phyloP scores from a whole-genome alignment of 2,113 vertebrate species.

The Odocoileus hemionus region DNA sequence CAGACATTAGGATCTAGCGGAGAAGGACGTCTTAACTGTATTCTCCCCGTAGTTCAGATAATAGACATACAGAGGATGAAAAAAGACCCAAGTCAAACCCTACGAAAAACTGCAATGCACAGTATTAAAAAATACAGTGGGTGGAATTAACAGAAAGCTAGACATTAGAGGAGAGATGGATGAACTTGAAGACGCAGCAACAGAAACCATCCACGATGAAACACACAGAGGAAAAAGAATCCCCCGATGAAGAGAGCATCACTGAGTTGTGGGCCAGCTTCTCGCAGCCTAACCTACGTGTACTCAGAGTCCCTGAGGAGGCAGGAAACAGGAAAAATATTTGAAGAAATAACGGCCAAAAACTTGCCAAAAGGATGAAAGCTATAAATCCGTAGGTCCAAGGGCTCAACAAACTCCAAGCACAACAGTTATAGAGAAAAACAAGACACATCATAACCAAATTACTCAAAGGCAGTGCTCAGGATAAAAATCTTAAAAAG shows the following conservation, averaged over 20 bases:
- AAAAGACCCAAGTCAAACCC: neutral
- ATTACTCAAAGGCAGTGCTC: neutral
- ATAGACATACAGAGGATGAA: neutral
- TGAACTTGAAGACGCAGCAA: neutral
- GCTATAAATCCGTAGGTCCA: neutral
- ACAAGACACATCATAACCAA: too few relatives aligned
- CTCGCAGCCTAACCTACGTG: too few relatives aligned
- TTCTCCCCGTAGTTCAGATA: neutral
- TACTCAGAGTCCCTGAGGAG: neutral
- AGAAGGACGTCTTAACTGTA: neutral
- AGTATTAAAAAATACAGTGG: neutral
- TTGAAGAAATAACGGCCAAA: neutral
- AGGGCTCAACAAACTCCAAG: neutral
- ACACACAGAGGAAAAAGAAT: neutral
- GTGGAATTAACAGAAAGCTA: neutral
- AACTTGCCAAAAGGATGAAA: neutral
- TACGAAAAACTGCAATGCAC: neutral
- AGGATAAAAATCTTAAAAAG: neutral
- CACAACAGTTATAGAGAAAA: neutral
- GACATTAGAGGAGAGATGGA: neutral
- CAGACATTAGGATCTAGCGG: neutral
- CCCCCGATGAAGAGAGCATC: accelerated
- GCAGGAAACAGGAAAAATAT: neutral
- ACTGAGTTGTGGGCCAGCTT: neutral
- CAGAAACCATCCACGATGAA: neutral